phyloP scores from a whole-genome alignment of 23 tunicate genomes.

The Oikopleura albicans region DNA sequence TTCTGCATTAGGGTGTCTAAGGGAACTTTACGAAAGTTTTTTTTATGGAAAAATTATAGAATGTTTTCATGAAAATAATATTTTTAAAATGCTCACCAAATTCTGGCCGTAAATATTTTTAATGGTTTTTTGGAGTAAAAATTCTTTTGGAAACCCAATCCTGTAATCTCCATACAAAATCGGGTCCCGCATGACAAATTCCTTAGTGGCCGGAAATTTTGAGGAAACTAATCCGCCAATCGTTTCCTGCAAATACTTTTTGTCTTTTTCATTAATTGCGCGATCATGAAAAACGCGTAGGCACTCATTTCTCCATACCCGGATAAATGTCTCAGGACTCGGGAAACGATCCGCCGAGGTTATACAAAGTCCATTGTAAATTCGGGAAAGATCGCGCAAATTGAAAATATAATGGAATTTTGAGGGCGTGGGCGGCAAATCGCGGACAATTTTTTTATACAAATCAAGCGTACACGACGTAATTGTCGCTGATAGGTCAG shows the following conservation, averaged over 20 bases:
- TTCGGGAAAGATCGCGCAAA: slow-evolving; percentile 77
- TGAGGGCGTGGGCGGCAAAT: slow-evolving; percentile 91
- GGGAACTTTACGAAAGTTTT: no score
- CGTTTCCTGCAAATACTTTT: slow-evolving; percentile 28
- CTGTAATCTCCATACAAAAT: slow-evolving; percentile 69
- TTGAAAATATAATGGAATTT: slow-evolving; percentile 97
- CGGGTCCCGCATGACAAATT: slow-evolving; percentile 38
- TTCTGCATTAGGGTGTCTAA: no score
- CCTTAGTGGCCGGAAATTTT: not conserved
- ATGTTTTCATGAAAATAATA: no score
- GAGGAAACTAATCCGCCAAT: no score
- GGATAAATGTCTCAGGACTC: slow-evolving; percentile 37
- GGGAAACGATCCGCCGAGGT: slow-evolving; percentile 76
- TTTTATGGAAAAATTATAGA: no score
- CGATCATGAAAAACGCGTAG: slow-evolving; percentile 94
- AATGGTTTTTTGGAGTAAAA: no score
- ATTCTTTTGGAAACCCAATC: no score
- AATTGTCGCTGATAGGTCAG: slow-evolving; percentile 24
- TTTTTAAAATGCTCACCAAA: no score
- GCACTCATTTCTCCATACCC: slow-evolving; percentile 93
- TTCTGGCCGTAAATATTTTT: no score
- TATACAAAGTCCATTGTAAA: slow-evolving; percentile 83
- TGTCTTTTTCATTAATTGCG: slow-evolving; percentile 59
- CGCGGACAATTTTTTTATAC: slow-evolving; percentile 66
- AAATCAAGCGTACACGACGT: slow-evolving; percentile 71